Conservation (phyloP, 1,140 invertebrate species). For the Apolygus lucorum region DNA sequence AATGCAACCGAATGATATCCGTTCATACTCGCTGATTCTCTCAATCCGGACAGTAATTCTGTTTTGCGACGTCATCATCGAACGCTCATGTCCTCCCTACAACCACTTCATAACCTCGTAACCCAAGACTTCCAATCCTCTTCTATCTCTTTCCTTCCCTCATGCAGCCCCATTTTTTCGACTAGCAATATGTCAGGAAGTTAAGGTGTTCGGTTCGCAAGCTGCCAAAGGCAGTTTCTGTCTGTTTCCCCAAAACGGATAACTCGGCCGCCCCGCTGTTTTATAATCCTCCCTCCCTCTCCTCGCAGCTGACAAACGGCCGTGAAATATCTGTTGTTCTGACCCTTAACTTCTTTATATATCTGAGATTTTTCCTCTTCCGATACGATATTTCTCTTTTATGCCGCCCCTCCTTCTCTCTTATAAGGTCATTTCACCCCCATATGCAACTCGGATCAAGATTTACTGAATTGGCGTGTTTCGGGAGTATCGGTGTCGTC, state of each 20-base stretch:
- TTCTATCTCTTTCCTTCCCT: background rate
- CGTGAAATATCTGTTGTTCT: background rate
- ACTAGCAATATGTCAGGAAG: background rate
- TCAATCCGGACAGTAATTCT: no score
- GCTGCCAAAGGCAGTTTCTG: background rate
- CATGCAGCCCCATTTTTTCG: no score
- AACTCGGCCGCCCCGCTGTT: background rate
- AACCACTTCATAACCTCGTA: background rate
- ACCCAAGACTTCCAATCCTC: background rate
- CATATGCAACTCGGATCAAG: no score
- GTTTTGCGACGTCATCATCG: no score
- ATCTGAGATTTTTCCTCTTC: background rate
- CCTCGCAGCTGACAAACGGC: background rate
- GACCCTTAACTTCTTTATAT: conserved; percentile 1
- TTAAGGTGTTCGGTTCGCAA: background rate
- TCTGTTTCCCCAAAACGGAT: background rate
- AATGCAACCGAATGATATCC: no score
- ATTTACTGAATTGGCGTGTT: no score
- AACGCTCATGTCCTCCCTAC: no score
- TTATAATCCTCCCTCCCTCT: background rate
- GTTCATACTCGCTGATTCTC: no score
- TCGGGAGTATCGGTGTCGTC: no score
- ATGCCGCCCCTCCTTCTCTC: background rate
- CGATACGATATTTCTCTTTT: background rate
- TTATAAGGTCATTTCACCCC: background rate